Conservation (phyloP, 2,113 vertebrate genomes). For the Triplophysa tibetana region DNA sequence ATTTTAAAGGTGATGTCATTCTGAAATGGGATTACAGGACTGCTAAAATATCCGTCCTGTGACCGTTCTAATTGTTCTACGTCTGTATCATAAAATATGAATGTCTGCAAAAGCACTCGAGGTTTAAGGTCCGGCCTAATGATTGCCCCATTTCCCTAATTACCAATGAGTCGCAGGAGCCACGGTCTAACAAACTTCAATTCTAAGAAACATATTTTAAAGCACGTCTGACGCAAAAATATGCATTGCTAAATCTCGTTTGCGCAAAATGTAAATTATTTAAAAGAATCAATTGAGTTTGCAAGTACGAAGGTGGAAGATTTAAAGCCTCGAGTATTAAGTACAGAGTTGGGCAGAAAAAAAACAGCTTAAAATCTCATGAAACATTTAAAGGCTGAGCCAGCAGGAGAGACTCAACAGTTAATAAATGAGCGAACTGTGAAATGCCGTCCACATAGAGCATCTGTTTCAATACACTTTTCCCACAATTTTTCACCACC, state of each 20-base stretch:
- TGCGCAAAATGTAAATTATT: slow-evolving; percentile 77
- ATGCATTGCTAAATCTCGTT: slow-evolving; percentile 74
- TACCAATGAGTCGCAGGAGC: slow-evolving; percentile 69
- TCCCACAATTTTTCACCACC: neutral
- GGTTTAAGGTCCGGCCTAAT: slow-evolving; percentile 68
- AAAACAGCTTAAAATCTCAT: slow-evolving; percentile 79
- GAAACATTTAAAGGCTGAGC: slow-evolving; percentile 75
- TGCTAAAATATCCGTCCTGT: slow-evolving; percentile 72
- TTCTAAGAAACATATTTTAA: slow-evolving; percentile 67
- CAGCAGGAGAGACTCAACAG: slow-evolving; percentile 63
- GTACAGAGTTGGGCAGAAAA: slow-evolving; percentile 69
- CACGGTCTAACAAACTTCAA: slow-evolving; percentile 66
- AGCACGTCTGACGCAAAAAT: slow-evolving; percentile 69
- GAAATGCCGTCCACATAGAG: slow-evolving; percentile 47
- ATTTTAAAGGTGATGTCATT: slow-evolving; percentile 78
- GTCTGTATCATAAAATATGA: slow-evolving; percentile 80
- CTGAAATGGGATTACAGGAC: slow-evolving; percentile 69
- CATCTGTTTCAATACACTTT: neutral
- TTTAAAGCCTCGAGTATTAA: slow-evolving; percentile 74
- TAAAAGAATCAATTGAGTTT: slow-evolving; percentile 81
- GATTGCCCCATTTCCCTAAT: slow-evolving; percentile 74
- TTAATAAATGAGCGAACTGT: slow-evolving; percentile 71
- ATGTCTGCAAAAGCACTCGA: slow-evolving; percentile 75
- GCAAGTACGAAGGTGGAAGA: slow-evolving; percentile 74
- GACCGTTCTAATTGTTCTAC: slow-evolving; percentile 79